Percentiles rank a stretch among this genome's conserved stretches.
phyloP scores from a whole-genome alignment of 92 coral and sea anemone genomes.

The Blastomussa wellsi region DNA sequence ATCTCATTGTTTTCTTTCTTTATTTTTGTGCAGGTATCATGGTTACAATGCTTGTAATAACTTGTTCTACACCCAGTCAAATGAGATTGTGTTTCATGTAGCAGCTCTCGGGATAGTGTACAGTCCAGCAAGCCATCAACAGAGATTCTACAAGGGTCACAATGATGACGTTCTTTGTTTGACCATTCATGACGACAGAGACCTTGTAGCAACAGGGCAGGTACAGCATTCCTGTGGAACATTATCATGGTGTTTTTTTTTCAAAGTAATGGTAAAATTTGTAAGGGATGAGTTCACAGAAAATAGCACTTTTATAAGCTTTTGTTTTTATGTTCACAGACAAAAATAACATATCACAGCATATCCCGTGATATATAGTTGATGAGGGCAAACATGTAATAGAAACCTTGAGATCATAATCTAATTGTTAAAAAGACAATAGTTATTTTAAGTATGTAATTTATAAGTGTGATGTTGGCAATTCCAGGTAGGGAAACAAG shows the following conservation, averaged over 20 bases:
- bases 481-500: slow-evolving; percentile 83
- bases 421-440: too few species aligned
- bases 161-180: slow-evolving; percentile 94
- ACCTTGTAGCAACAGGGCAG: slow-evolving; percentile 99
- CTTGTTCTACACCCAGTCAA: slow-evolving; percentile 89
- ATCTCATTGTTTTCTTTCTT: too few species aligned
- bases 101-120: slow-evolving; percentile 95
- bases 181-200: slow-evolving; percentile 94
- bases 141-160: slow-evolving; percentile 94
- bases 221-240: slow-evolving; percentile 21
- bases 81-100: slow-evolving; percentile 94
- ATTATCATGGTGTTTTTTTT: background rate
- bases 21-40: slow-evolving; percentile 72
- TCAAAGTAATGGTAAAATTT: background rate
- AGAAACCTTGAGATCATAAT: too few species aligned
- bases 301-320: too few species aligned
- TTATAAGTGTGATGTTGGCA: too few species aligned
- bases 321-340: too few species aligned
- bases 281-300: background rate
- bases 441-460: too few species aligned
- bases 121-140: slow-evolving; percentile 82
- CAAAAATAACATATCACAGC: too few species aligned
- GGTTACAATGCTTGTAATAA: slow-evolving; percentile 99
- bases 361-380: too few species aligned
- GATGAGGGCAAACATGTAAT: too few species aligned